phyloP scores from a whole-genome alignment of 2,888 invertebrate genomes.

The Macropis europaea region DNA sequence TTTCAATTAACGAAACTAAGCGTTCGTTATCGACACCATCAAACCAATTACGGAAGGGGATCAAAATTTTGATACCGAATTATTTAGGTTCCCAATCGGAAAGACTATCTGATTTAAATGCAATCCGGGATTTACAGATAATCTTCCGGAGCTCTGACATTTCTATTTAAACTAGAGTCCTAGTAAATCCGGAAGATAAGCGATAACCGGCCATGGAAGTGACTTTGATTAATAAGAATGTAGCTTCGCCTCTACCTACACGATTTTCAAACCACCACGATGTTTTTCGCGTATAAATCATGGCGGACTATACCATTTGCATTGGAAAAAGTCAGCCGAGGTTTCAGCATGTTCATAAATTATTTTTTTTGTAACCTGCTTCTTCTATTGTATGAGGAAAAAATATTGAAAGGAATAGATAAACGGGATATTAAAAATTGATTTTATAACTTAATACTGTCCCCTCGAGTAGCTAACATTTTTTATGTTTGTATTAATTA shows the following conservation, averaged over 20 bases:
- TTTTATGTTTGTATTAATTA: too few species aligned
- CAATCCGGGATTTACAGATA: slow-evolving; percentile 18
- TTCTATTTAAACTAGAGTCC: slow-evolving; percentile 11
- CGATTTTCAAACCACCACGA: neutral
- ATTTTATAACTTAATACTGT: too few species aligned
- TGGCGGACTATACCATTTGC: neutral
- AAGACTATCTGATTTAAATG: slow-evolving; percentile 25
- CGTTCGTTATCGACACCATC: neutral
- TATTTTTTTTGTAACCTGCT: too few species aligned
- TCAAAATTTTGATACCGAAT: neutral
- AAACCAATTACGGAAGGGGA: neutral
- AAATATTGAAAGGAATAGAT: too few species aligned
- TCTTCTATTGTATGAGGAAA: too few species aligned
- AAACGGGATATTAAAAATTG: too few species aligned
- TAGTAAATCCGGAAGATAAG: slow-evolving; percentile 25
- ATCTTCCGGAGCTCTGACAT: slow-evolving; percentile 7
- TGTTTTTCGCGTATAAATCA: neutral
- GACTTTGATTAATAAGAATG: slow-evolving; percentile 38
- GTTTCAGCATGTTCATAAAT: too few species aligned
- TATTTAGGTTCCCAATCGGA: neutral
- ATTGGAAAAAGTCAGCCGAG: too few species aligned
- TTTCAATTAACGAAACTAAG: neutral
- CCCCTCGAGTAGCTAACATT: too few species aligned
- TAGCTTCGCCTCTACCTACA: neutral
- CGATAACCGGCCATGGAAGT: slow-evolving; percentile 12